phyloP scores from a whole-genome alignment of 2,113 vertebrate genomes.

The Nicator chloris region DNA sequence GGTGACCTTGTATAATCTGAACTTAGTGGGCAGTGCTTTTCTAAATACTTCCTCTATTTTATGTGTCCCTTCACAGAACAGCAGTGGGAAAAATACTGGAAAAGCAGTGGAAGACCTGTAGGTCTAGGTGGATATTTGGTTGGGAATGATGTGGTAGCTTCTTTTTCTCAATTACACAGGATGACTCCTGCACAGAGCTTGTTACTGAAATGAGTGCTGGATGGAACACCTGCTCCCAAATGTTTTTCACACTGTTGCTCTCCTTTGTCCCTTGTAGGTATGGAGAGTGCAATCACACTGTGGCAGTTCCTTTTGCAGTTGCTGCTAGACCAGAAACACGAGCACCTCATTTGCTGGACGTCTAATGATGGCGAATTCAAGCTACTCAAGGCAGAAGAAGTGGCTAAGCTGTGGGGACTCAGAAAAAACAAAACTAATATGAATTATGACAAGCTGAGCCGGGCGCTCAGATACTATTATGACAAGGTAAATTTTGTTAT shows the following conservation, averaged over 20 bases:
- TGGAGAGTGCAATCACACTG: slow-evolving; percentile 98
- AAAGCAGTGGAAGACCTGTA: not conserved
- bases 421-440: slow-evolving; percentile 98
- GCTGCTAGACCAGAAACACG: slow-evolving; percentile 94
- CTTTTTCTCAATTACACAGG: not conserved
- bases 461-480: slow-evolving; percentile 95
- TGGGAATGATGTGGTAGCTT: not conserved
- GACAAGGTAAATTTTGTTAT: slow-evolving; percentile 84
- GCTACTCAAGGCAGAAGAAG: slow-evolving; percentile 94
- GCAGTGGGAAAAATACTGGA: not conserved
- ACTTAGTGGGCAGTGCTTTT: not conserved
- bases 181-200: not conserved
- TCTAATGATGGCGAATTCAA: slow-evolving; percentile 98
- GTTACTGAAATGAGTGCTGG: not conserved
- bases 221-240: not conserved
- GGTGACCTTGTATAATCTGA: not conserved
- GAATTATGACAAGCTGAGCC: slow-evolving; percentile 97
- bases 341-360: slow-evolving; percentile 96
- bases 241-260: slow-evolving; percentile 23
- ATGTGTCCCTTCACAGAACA: not conserved
- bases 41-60: not conserved
- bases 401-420: slow-evolving; percentile 96
- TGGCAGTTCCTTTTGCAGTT: slow-evolving; percentile 99
- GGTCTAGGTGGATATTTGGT: not conserved
- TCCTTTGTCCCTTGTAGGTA: slow-evolving; percentile 74